These are phyloP conservation scores for Numida meleagris DNA, from an alignment of 2,113 vertebrate genomes.

Conservation along the genomic window DNA sequence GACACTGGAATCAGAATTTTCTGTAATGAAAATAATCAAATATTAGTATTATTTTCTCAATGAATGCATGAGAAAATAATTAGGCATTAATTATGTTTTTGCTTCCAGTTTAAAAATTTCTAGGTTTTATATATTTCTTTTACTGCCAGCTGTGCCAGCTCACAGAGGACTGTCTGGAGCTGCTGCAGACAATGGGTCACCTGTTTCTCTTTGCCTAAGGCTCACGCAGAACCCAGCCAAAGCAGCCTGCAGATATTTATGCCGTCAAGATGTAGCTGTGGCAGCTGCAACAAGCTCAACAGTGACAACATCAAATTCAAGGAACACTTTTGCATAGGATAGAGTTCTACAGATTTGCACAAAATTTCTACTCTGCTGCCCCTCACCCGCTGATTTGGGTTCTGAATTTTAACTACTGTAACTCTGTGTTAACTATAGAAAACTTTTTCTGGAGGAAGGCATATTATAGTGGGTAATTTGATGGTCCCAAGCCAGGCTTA, in stretches of 20 bases:
- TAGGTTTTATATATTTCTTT: background rate
- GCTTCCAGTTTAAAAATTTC: background rate
- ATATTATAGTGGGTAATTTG: background rate
- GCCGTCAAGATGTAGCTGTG: constrained; percentile 22
- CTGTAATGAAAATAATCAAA: constrained; percentile 27
- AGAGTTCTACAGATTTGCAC: background rate
- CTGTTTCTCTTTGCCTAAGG: constrained; percentile 32
- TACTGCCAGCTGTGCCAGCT: constrained; percentile 1
- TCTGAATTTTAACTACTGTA: background rate
- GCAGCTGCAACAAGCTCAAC: background rate
- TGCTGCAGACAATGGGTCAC: constrained; percentile 45
- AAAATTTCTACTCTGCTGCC: constrained; percentile 15
- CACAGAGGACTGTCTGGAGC: constrained; percentile 23
- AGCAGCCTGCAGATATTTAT: constrained; percentile 34
- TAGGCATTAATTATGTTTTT: background rate
- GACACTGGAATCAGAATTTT: background rate
- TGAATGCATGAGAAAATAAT: background rate
- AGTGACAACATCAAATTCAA: background rate
- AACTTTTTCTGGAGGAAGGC: background rate
- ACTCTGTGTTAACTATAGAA: background rate
- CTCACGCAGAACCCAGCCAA: constrained; percentile 28
- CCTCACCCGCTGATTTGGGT: background rate
- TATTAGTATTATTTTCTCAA: background rate
- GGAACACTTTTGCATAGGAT: background rate
- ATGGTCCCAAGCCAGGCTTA: background rate